Conservation (phyloP, 2,113 vertebrate species). For the Himantopus leucocephalus region DNA sequence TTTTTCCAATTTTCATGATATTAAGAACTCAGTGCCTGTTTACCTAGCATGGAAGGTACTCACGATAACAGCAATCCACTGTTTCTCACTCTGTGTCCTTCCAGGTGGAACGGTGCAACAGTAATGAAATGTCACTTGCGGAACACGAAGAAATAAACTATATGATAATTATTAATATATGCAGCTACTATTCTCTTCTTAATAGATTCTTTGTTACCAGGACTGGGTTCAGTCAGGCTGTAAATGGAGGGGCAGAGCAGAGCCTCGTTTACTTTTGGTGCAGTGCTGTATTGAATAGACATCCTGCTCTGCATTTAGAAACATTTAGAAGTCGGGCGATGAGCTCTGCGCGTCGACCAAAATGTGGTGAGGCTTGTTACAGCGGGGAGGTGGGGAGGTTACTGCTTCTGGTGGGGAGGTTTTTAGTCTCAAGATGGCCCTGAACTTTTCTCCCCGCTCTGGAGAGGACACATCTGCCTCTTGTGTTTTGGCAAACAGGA, state of each 20-base stretch:
- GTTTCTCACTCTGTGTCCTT: neutral
- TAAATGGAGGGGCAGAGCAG: neutral
- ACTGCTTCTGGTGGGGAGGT: neutral
- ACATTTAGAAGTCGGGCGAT: neutral
- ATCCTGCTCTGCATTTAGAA: neutral
- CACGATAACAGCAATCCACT: neutral
- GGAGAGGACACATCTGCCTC: neutral
- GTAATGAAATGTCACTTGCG: neutral
- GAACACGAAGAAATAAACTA: neutral
- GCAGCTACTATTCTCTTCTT: neutral
- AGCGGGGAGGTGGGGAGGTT: too few relatives aligned
- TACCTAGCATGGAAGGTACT: neutral
- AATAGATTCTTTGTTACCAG: neutral
- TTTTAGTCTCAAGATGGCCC: neutral
- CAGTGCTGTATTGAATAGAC: neutral
- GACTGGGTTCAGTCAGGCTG: neutral
- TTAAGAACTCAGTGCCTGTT: neutral
- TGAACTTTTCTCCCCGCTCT: neutral
- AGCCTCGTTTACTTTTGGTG: neutral
- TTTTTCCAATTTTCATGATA: neutral
- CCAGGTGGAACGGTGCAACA: neutral
- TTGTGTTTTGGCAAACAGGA: neutral
- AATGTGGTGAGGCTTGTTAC: neutral
- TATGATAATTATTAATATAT: neutral
- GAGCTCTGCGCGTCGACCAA: accelerated